Conservation (phyloP, 2,797 vertebrate species). For the Hapalemur alaotrensis region DNA sequence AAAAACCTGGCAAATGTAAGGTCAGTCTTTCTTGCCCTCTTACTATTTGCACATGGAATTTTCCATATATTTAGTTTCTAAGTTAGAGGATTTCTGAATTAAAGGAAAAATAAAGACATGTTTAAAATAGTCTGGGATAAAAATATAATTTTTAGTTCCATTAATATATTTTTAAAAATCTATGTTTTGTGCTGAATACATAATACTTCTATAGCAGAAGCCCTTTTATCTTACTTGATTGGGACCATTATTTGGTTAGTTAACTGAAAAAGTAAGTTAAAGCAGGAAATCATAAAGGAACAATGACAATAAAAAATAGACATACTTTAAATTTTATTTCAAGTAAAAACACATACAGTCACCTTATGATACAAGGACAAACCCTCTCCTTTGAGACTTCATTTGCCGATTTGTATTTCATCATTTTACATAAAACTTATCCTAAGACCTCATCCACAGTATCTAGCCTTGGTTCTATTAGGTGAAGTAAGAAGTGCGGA, state of each 20-base stretch:
- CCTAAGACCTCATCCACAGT: background rate
- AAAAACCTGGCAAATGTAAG: background rate
- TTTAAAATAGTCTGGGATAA: background rate
- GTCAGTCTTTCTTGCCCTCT: background rate
- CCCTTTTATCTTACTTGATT: background rate
- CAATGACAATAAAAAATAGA: background rate
- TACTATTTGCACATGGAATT: background rate
- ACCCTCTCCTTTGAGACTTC: background rate
- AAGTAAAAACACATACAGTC: background rate
- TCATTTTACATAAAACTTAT: background rate
- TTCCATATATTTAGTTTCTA: background rate
- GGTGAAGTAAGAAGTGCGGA: background rate
- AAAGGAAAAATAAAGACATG: background rate
- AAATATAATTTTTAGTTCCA: background rate
- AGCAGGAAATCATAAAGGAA: background rate
- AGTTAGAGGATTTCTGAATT: background rate
- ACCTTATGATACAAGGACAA: background rate
- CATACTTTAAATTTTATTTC: background rate
- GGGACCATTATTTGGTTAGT: too few species aligned
- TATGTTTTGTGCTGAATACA: background rate
- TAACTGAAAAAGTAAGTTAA: background rate
- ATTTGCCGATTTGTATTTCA: background rate
- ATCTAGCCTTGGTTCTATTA: background rate
- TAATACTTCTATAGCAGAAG: background rate
- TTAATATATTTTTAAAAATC: background rate